Base-by-base conservation (phyloP, 2,888 invertebrate species). In the Watsonalla cultraria region DNA sequence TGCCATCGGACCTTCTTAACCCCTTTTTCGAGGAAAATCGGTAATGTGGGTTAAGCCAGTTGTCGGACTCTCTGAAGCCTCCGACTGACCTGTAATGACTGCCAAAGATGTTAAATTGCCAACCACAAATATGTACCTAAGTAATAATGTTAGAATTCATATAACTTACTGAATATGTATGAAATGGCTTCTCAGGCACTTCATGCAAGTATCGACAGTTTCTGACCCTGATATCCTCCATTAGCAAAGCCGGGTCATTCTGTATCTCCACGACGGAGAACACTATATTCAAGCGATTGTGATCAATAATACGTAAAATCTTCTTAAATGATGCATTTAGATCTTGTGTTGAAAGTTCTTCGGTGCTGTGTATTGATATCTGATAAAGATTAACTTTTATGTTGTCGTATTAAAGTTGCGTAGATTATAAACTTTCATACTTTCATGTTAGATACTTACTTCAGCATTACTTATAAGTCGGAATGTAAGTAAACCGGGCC, bases 181-280 rank as follows among this genome's bases (percentile, higher is more conserved):
- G 71, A 35, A 80, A 55, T 9, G 50, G 50, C 5, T 48, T 62
- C 8, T 67, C 54, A 6, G 80, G 82, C 24, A 90, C 79, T 78
- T 94, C 94, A 47, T 92, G 70, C 0, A 84, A 71, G 66, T 92
- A 93, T 34, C 93, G 89, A 66, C 94, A 94, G 51, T 89, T 84
- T 54, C 94, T 86, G 57, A 91, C 87, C 6, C 74, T 56, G 0
- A 92, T 73, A 45, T 84, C 77, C 13, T 92, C 84, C 2, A 75
- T 77, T 48, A 76, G 69, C 5, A 92, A 61, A 15, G 68, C 54
- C 0, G 71, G 76, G 47, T 90, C 86, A 49, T 90, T 91, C 13
- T 80, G 78, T 34, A 90, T 83, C 61, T 90, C 90, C 47, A 83
- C 80, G 6, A 86, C 58, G 8, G 81, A 80, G 55, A 85, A 80